Conservation (phyloP, 1,140 invertebrate genomes). For the Helicoverpa armigera region DNA sequence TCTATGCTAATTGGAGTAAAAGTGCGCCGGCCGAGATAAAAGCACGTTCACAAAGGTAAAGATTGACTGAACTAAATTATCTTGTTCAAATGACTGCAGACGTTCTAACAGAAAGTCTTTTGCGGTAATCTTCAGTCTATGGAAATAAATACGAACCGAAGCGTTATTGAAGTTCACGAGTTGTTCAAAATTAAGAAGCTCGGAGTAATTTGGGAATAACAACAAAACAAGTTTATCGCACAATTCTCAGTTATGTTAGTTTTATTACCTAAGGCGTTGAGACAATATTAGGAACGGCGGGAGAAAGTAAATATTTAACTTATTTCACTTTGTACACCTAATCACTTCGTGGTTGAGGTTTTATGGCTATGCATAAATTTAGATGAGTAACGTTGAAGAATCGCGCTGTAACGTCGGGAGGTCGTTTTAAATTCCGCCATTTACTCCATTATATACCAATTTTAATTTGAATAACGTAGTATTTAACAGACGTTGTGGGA, state of each 20-base stretch:
- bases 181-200: not conserved
- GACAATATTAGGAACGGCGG: slow-evolving; percentile 9
- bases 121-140: not conserved
- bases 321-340: slow-evolving; percentile 42
- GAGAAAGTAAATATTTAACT: slow-evolving; percentile 30
- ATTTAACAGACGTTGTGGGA: slow-evolving; percentile 36
- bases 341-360: slow-evolving; percentile 45
- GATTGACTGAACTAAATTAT: slow-evolving; percentile 59
- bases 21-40: slow-evolving; percentile 39
- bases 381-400: slow-evolving; percentile 54
- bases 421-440: slow-evolving; percentile 48
- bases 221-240: not conserved
- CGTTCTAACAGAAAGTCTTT: slow-evolving; percentile 5
- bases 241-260: not conserved
- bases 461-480: slow-evolving; percentile 56
- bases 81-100: slow-evolving; percentile 21
- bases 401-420: slow-evolving; percentile 38
- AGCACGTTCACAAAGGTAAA: slow-evolving; percentile 51
- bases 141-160: no score
- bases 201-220: not conserved
- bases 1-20: slow-evolving; percentile 62
- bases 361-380: slow-evolving; percentile 57
- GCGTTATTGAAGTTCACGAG: no score
- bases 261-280: not conserved
- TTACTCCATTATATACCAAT: slow-evolving; percentile 61